Conservation (phyloP, 2,113 vertebrate genomes). For the Lycaon pictus region DNA sequence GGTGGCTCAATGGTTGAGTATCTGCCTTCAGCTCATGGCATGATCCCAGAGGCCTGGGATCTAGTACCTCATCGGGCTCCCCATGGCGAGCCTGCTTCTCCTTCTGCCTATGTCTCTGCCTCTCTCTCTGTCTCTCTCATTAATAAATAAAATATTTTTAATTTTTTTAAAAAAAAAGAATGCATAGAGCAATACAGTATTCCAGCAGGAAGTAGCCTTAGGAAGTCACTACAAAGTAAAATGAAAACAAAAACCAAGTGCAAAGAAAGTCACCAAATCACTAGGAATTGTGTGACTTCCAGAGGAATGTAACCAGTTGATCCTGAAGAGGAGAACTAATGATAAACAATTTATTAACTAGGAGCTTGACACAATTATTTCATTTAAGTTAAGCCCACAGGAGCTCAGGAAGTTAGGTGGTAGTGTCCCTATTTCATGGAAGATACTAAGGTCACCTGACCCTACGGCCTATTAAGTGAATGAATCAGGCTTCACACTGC, state of each 20-base stretch:
- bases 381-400: not conserved
- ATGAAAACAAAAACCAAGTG: constrained; percentile 52
- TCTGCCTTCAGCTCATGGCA: no score
- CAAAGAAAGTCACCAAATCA: not conserved
- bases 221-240: not conserved
- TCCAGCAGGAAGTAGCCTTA: not conserved
- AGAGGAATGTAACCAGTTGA: not conserved
- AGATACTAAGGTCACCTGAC: not conserved
- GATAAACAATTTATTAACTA: not conserved
- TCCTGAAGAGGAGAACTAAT: not conserved
- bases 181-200: not conserved
- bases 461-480: not conserved
- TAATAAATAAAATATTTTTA: no score
- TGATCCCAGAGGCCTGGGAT: no score
- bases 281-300: not conserved
- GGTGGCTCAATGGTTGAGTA: no score
- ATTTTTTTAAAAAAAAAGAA: not conserved
- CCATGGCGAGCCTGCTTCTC: no score
- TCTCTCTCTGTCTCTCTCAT: no score
- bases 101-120: no score
- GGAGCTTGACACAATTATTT: not conserved
- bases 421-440: not conserved
- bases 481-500: not conserved
- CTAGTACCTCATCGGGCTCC: no score
- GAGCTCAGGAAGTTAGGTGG: not conserved